These are phyloP conservation scores for Euwallacea fornicatus DNA, from an alignment of 1,140 invertebrate genomes.

Conservation along the genomic window DNA sequence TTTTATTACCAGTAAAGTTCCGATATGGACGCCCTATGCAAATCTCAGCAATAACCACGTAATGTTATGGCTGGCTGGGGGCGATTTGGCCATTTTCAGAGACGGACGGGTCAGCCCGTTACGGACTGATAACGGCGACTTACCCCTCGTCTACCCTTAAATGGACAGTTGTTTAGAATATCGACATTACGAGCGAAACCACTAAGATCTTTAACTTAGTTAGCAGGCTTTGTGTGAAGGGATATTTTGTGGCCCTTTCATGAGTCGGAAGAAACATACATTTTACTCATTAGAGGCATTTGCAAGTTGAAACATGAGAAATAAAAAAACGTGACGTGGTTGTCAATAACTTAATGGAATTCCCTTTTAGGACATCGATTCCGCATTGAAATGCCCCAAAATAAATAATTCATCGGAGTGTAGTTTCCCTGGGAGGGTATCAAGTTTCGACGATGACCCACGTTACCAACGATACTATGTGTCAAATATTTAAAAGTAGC, in stretches of 20 bases:
- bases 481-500: conserved; percentile 56
- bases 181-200: conserved; percentile 36
- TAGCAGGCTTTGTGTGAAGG: conserved; percentile 1
- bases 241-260: not conserved
- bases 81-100: conserved; percentile 24
- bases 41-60: conserved; percentile 35
- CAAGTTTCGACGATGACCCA: conserved; percentile 53
- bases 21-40: conserved; percentile 37
- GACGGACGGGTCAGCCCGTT: conserved; percentile 40
- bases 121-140: conserved; percentile 40
- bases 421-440: conserved; percentile 41
- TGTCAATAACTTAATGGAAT: conserved; percentile 11
- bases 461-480: conserved; percentile 54
- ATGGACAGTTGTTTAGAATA: conserved; percentile 37
- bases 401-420: conserved; percentile 36
- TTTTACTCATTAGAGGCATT: too few relatives aligned
- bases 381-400: conserved; percentile 27
- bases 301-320: too few relatives aligned
- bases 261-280: not conserved
- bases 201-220: conserved; percentile 29
- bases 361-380: conserved; percentile 2
- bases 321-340: not conserved
- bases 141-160: conserved; percentile 38
- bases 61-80: conserved; percentile 30
- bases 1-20: conserved; percentile 32